A percentile compares a stretch with the other conserved stretches of the same genome.
Evolutionary conservation across 2,888 invertebrate species (phyloP).

Genomic region (Slavum lentiscoides): DNA sequence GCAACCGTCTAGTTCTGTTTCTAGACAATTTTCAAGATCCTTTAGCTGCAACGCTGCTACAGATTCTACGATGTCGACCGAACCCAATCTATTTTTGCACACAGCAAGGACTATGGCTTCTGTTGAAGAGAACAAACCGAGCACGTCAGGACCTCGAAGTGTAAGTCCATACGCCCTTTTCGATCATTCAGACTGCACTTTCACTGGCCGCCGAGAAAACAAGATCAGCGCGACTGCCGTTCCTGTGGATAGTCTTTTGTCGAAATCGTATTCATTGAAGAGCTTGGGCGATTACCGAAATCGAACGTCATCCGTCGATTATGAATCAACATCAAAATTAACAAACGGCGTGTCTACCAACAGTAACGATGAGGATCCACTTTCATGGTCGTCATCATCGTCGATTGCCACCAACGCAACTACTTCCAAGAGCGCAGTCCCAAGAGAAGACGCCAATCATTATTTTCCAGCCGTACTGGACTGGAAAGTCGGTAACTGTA

Average conservation of each 20-base stretch:
- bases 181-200: not conserved
- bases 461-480: constrained; percentile 44
- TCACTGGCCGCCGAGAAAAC: not conserved
- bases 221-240: not conserved
- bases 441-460: constrained; percentile 19
- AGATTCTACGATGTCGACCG: not conserved
- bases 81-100: not conserved
- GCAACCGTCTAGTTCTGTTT: constrained; percentile 23
- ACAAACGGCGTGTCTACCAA: not conserved
- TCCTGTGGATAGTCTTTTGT: not conserved
- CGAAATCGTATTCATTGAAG: constrained; percentile 40
- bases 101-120: not conserved
- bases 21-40: constrained; percentile 34
- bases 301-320: not conserved
- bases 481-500: constrained; percentile 40
- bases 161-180: constrained; percentile 56
- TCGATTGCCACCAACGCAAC: constrained; percentile 1
- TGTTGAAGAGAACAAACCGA: not conserved
- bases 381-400: constrained; percentile 26
- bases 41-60: constrained; percentile 22
- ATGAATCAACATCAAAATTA: not conserved
- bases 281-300: constrained; percentile 5
- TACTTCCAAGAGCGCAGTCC: constrained; percentile 11
- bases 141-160: constrained; percentile 53
- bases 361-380: constrained; percentile 31